A percentile compares a stretch with the other conserved stretches of the same genome.
These are phyloP conservation scores for Hyla sarda DNA, from an alignment of 2,113 vertebrate genomes.

Conservation along the genomic window DNA sequence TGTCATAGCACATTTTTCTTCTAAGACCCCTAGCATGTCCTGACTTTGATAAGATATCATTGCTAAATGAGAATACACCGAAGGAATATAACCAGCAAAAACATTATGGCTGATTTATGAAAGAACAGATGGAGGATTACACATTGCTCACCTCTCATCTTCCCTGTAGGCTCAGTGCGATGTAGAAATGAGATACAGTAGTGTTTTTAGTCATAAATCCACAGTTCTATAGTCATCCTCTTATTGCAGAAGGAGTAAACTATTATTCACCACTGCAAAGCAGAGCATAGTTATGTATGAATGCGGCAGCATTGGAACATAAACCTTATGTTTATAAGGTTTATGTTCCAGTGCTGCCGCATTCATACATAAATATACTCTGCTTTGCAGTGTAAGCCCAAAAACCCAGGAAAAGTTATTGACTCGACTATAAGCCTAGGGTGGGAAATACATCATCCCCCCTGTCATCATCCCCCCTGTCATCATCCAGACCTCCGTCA, in stretches of 20 bases:
- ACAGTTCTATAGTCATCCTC: not conserved
- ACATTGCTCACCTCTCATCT: slow-evolving; percentile 1
- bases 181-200: not conserved
- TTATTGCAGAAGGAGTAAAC: not conserved
- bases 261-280: not conserved
- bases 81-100: not conserved
- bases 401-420: no score
- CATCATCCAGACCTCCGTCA: no score
- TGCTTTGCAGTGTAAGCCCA: no score
- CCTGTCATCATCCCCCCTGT: no score
- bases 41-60: not conserved
- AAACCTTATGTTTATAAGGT: no score
- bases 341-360: no score
- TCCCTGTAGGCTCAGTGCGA: not conserved
- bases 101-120: not conserved
- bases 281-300: not conserved
- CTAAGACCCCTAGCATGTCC: not conserved
- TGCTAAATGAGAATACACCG: not conserved
- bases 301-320: not conserved
- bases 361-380: no score
- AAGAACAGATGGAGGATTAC: not conserved
- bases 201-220: not conserved
- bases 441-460: no score
- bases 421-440: no score
- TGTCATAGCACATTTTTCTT: not conserved